Evolutionary conservation across 2,113 vertebrate species (phyloP).

Genomic region (Delphinus delphis): DNA sequence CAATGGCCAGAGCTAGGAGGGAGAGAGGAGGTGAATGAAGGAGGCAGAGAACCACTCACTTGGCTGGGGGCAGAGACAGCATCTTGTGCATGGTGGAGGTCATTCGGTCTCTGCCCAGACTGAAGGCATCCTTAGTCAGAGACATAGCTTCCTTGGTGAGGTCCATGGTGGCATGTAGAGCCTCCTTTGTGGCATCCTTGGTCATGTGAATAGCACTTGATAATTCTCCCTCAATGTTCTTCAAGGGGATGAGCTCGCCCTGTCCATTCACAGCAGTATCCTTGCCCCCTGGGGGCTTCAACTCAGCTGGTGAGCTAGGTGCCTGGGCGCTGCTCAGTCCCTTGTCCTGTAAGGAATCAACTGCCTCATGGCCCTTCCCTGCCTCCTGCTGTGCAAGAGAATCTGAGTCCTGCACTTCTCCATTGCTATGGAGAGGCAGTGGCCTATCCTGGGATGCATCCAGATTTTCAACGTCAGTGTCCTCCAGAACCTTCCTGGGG

Average conservation of each 20-base stretch:
- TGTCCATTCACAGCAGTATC: slow-evolving; percentile 55
- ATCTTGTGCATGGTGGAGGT: slow-evolving; percentile 94
- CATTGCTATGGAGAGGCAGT: slow-evolving; percentile 59
- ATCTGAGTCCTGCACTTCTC: slow-evolving; percentile 47
- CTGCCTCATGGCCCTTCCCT: slow-evolving; percentile 84
- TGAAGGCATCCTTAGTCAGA: slow-evolving; percentile 94
- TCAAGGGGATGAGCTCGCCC: slow-evolving; percentile 84
- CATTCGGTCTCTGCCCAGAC: slow-evolving; percentile 90
- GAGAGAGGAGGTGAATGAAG: neutral
- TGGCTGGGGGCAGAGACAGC: slow-evolving; percentile 88
- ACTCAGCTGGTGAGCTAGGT: slow-evolving; percentile 53
- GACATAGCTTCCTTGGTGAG: slow-evolving; percentile 96
- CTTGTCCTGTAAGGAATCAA: slow-evolving; percentile 84
- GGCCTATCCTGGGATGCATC: slow-evolving; percentile 38
- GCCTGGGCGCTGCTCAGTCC: slow-evolving; percentile 58
- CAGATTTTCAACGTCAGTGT: slow-evolving; percentile 79
- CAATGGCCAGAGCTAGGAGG: neutral
- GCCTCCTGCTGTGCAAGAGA: slow-evolving; percentile 49
- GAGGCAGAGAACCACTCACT: slow-evolving; percentile 82
- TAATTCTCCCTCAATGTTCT: slow-evolving; percentile 91
- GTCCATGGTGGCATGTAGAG: slow-evolving; percentile 92
- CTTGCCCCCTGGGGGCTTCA: slow-evolving; percentile 38
- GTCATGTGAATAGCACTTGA: slow-evolving; percentile 92
- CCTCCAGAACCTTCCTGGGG: slow-evolving; percentile 77
- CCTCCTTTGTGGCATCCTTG: slow-evolving; percentile 95